A percentile compares a stretch with the other conserved stretches of the same genome.
Evolutionary conservation across 2,888 invertebrate genomes (phyloP).

Genomic region (Pedicia rivosa): DNA sequence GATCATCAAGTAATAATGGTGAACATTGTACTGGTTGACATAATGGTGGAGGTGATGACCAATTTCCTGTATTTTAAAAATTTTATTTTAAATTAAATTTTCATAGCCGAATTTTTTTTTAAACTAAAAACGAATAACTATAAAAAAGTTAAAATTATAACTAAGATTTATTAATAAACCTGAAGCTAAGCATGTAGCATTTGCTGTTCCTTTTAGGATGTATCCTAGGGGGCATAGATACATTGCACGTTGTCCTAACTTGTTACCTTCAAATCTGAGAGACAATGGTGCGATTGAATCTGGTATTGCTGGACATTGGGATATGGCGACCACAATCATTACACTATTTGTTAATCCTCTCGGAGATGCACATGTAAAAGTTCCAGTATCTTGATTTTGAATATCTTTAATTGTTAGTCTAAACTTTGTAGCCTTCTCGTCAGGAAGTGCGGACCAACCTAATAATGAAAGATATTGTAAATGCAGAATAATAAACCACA

Average conservation of each 20-base stretch:
- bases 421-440: constrained; percentile 65
- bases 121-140: no score
- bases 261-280: constrained; percentile 58
- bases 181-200: constrained; percentile 67
- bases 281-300: constrained; percentile 44
- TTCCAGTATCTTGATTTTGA: constrained; percentile 67
- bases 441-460: constrained; percentile 30
- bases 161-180: no score
- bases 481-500: no score
- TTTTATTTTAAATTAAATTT: not conserved
- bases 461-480: not conserved
- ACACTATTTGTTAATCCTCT: constrained; percentile 48
- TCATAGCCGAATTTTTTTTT: no score
- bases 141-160: constrained; percentile 13
- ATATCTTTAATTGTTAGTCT: constrained; percentile 67
- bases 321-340: constrained; percentile 46
- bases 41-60: constrained; percentile 57
- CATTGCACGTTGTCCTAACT: constrained; percentile 54
- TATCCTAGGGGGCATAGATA: constrained; percentile 59
- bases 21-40: constrained; percentile 71
- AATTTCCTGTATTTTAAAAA: constrained; percentile 39
- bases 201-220: constrained; percentile 57
- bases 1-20: constrained; percentile 45
- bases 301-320: constrained; percentile 45
- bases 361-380: constrained; percentile 71